Evolutionary conservation across 1,140 invertebrate species (phyloP).

Genomic region (Scaptomyza montana): DNA sequence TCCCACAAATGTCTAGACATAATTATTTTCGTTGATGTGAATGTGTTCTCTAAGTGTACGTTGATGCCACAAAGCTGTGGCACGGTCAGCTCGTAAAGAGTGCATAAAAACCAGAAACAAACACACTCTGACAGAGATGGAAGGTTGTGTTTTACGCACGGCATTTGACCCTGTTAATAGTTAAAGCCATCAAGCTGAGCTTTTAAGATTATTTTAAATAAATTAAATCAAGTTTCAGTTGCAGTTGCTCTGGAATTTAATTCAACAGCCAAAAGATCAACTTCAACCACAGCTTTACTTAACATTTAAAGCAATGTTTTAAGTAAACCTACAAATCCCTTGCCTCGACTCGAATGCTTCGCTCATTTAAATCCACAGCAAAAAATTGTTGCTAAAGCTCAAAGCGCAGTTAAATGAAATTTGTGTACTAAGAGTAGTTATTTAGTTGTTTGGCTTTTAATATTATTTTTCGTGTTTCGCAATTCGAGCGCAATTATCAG

Average conservation of each 20-base stretch:
- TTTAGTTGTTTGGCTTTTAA: slow-evolving; percentile 6
- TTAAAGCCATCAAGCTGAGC: slow-evolving; percentile 43
- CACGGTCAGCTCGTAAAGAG: slow-evolving; percentile 54
- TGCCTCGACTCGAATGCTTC: no score
- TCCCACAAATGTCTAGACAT: no score
- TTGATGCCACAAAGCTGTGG: background rate
- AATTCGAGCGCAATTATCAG: slow-evolving; percentile 59
- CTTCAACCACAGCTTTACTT: slow-evolving; percentile 27
- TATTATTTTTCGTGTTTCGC: slow-evolving; percentile 20
- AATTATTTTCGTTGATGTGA: no score
- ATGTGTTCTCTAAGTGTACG: no score
- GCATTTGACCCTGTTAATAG: slow-evolving; percentile 34
- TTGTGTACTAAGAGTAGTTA: background rate
- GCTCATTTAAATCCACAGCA: no score
- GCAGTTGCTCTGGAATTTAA: background rate
- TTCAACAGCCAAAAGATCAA: background rate
- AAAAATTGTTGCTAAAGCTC: no score
- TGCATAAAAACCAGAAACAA: slow-evolving; percentile 2
- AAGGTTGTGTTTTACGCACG: background rate
- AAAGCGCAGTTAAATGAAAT: no score
- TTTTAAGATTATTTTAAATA: slow-evolving; percentile 58
- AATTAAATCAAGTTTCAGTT: slow-evolving; percentile 36
- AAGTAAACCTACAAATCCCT: no score
- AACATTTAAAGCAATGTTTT: no score
- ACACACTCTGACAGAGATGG: no score